Conservation (phyloP, 2,113 vertebrate genomes). For the Stigmatopora nigra region DNA sequence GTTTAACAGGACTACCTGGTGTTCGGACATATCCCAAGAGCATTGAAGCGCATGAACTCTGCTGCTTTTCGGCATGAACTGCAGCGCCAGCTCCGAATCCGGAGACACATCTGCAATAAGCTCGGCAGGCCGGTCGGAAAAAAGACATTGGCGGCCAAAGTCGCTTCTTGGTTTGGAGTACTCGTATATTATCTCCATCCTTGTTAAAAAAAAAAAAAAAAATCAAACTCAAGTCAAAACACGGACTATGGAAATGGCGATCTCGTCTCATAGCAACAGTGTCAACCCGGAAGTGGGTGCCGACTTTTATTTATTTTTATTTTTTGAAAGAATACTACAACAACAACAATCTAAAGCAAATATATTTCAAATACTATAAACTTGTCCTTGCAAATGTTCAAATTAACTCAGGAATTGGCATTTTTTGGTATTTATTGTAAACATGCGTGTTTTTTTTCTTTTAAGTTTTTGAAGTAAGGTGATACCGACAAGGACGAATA, state of each 20-base stretch:
- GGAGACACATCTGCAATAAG: conserved; percentile 76
- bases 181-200: conserved; percentile 82
- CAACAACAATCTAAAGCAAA: neutral
- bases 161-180: conserved; percentile 79
- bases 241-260: neutral
- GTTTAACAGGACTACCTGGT: conserved; percentile 69
- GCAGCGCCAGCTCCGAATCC: conserved; percentile 61
- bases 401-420: neutral
- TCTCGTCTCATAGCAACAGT: neutral
- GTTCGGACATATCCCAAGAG: conserved; percentile 74
- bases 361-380: neutral
- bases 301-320: neutral
- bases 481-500: neutral
- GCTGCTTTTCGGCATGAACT: conserved; percentile 68
- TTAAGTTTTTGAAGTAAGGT: neutral
- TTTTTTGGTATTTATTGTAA: neutral
- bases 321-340: too few relatives aligned
- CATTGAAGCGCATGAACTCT: conserved; percentile 73
- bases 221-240: neutral
- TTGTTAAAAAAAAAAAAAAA: neutral
- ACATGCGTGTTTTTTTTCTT: neutral
- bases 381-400: neutral
- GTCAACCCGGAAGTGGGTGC: neutral
- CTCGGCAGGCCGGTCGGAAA: conserved; percentile 74
- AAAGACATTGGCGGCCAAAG: conserved; percentile 81